Base-by-base conservation (phyloP, 1,140 invertebrate genomes). In the Carposina sasakii region DNA sequence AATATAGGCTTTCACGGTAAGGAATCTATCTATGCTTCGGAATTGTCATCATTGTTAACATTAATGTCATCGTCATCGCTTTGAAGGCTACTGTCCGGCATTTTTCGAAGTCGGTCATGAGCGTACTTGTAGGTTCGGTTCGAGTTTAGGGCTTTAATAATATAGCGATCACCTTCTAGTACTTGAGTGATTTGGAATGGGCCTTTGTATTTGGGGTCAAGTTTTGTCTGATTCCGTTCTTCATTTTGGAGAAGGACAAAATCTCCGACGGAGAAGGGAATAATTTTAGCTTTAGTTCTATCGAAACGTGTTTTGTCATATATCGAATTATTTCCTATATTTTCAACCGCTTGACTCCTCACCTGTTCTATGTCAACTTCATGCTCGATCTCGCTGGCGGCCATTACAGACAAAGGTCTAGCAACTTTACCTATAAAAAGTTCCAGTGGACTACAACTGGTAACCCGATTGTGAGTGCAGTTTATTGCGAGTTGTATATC, bases 401-500 rank as follows among this genome's bases (percentile, higher is more conserved):
- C 16, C 45, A 58, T 45, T 39, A 67, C 46, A 26, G 40, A 53
- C 17, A 59, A 51, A 20, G 60, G 67, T 44, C 63, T 54, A 33
- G 62, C 63, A n/a, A 61, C 54, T 42, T 59, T 65, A 20, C 63
- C 63, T n/a, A 62, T 48, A 30, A 67, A 24, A 15, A 70, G 30
- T 44, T 70, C 58, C 26, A 70, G 40, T 24, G 65, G 57, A 47
- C 54, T 57, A 10, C 47, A 30, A 23, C 61, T 60, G 0, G 58
- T 67, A 2, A 67, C 56, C 5, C 34, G 34, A 37, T 37, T 37
- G n/a, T 19, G 17, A 6, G 34, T 37, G 20, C 50, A 54, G 53
- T 69, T 67, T n/a, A 71, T 13, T 9, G 63, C 54, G 36, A 71
- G 33, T 49, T 71, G 64, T 21, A 67, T 37, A n/a, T 67, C 61